Base-by-base conservation (phyloP, 2,113 vertebrate species). In the Cyprinodon brontotheroides region DNA sequence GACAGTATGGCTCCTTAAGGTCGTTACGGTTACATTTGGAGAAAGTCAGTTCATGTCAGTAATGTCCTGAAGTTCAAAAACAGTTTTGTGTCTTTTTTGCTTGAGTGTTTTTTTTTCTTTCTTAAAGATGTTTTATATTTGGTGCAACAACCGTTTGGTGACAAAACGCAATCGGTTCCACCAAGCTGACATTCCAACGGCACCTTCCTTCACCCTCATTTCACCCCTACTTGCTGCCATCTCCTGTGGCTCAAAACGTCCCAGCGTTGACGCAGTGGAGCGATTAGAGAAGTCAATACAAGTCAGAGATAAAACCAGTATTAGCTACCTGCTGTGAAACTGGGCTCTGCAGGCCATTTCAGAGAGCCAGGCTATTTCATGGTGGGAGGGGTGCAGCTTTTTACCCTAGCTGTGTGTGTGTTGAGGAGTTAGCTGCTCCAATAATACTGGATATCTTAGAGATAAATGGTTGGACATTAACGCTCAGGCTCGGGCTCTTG, bases 141-240 rank as follows among this genome's bases (percentile, higher is more conserved):
- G 29, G 61, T 81, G 75, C 68, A 75, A 72, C 80, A 80, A 65
- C 70, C 80, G 65, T 59, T 38, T 74, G 69, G 78, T 85, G 4
- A 53, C 83, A 84, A 82, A 90, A 77, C n/a, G 71, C 88, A 93
- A 92, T 93, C 89, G 87, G 89, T 90, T 91, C 84, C 88, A 81
- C 85, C 84, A 86, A 75, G 79, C 83, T 85, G 84, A 86, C 85
- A 83, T 85, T 87, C 75, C 81, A 61, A 53, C 68, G 66, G 68
- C 75, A 80, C 77, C 87, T 79, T 43, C 82, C 80, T 12, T 63
- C 79, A 15, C 20, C 62, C 15, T 74, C 65, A 20, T 60, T 13
- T 74, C 65, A 20, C 77, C n/a, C 4, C 67, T 10, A 4, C 61
- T 65, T 59, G 0, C n/a, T 70, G 8, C 64, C 59, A 17, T 66